Evolutionary conservation across 2,888 invertebrate genomes (phyloP), one percentile per base, ranked within the genome.

Genomic region (Clivina fossor): DNA sequence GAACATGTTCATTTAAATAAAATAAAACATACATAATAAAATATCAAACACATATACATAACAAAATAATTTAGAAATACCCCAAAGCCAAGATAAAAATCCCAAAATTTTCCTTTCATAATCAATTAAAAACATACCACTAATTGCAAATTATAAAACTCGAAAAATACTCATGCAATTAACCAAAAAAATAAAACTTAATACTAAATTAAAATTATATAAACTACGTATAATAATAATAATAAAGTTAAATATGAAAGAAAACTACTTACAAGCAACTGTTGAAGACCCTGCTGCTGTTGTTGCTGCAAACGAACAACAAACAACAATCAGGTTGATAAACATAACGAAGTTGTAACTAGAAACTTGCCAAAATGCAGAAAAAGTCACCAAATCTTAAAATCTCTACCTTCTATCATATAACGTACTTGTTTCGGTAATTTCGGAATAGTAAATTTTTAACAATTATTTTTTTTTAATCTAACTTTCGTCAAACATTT

Each of bases 201-300:
- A 28, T 26, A 30, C 2, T 50, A 50, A 16, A 9, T 22, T 26
- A 19, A 16, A 40, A 24, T 38, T 28, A 24, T 33, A 24, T n/a
- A 5, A 11, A 8, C 11, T 8, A 49, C 8, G 18, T 4, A 49
- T n/a, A 50, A 15, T 9, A 18, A 48, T 9, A 19, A 71, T 65
- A 46, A 73, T 63, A 65, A 71, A 71, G 71, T 57, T 60, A 62
- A 50, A 67, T 61, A 56, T n/a, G n/a, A n/a, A n/a, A 58, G 60
- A 67, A 62, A 69, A 69, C 74, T 76, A 88, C 91, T 88, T 85
- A 92, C 92, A 85, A 92, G 84, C 79, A 92, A 84, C 79, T 91
- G 91, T 77, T 91, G 91, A 68, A 92, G 85, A 76, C 90, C 90
- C 77, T 90, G 90, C 80, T 91, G 91, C 78, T 91, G 90, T 78